Conservation (phyloP, 2,113 vertebrate genomes). For the Aix galericulata region DNA sequence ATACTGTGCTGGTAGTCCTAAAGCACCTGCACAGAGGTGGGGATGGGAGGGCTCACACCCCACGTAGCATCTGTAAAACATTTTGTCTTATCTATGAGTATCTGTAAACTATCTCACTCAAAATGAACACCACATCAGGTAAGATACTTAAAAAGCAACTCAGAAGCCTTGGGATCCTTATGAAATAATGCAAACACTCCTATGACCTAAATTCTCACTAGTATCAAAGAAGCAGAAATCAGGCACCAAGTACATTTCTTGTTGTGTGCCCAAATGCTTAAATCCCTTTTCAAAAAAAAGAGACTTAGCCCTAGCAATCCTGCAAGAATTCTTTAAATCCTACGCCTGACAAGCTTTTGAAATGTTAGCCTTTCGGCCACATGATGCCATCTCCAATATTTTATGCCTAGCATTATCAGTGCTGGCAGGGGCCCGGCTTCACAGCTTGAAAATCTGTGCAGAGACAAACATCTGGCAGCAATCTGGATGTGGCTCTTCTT, state of each 20-base stretch:
- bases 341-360: neutral
- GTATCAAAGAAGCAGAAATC: neutral
- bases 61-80: neutral
- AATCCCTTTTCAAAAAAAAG: neutral
- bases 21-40: neutral
- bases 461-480: slow-evolving; percentile 44
- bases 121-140: slow-evolving; percentile 14
- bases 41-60: neutral
- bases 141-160: neutral
- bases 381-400: neutral
- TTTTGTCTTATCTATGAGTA: neutral
- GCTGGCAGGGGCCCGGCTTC: neutral
- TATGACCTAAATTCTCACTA: neutral
- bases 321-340: neutral
- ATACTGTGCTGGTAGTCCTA: neutral
- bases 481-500: neutral
- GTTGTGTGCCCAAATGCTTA: neutral
- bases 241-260: neutral
- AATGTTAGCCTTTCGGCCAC: neutral
- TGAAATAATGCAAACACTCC: neutral
- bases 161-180: neutral
- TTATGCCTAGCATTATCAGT: neutral
- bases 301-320: neutral
- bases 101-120: neutral
- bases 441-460: slow-evolving; percentile 37